A percentile compares a stretch with the other conserved stretches of the same genome.
phyloP scores from a whole-genome alignment of 2,888 invertebrate species.

The Agonum fuliginosum region DNA sequence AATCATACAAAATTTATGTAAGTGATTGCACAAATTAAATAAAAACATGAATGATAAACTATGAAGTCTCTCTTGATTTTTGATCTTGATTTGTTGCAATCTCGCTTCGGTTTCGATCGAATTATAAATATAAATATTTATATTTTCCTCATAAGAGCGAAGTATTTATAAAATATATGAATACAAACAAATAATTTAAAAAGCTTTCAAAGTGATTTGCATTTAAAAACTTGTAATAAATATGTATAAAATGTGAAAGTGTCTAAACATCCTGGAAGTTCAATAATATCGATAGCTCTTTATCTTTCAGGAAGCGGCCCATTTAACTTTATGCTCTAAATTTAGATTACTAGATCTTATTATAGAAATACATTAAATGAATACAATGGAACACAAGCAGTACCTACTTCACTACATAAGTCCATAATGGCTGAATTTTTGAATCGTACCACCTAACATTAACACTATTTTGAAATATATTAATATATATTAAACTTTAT shows the following conservation, averaged over 20 bases:
- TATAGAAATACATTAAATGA: conserved; percentile 12
- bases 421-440: no score
- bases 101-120: no score
- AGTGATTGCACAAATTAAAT: no score
- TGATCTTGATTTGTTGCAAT: no score
- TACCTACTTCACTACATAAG: no score
- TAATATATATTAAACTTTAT: no score
- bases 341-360: conserved; percentile 9
- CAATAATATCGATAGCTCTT: conserved; percentile 34
- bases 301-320: conserved; percentile 14
- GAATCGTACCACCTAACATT: no score
- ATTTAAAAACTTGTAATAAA: conserved; percentile 18
- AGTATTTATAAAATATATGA: background rate
- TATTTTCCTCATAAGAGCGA: conserved; percentile 7
- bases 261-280: conserved; percentile 13
- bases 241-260: conserved; percentile 12
- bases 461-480: no score
- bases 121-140: conserved; percentile 27
- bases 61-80: no score
- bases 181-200: conserved; percentile 36
- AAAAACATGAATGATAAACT: no score
- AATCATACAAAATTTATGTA: no score
- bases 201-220: conserved; percentile 28
- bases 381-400: background rate
- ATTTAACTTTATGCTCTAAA: conserved; percentile 26